Conservation (phyloP, 1,140 invertebrate genomes). For the Daktulosphaira vitifoliae region DNA sequence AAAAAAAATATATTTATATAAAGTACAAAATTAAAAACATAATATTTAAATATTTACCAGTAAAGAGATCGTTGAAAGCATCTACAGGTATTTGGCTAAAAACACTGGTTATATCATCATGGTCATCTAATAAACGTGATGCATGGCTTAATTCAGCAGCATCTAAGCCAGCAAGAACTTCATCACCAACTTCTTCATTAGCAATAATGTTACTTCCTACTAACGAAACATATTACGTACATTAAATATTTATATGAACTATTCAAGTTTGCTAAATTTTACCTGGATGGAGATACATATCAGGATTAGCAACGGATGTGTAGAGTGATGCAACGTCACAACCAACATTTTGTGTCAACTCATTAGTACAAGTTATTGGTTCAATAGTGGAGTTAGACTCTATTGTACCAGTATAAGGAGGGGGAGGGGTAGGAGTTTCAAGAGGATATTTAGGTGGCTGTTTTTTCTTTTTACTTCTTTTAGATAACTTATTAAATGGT, state of each 20-base stretch:
- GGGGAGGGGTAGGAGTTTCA: too few relatives aligned
- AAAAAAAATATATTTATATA: constrained; percentile 20
- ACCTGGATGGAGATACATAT: constrained; percentile 28
- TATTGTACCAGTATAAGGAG: constrained; percentile 7
- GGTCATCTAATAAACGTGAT: constrained; percentile 59
- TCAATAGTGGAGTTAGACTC: constrained; percentile 14
- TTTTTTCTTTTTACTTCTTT: constrained; percentile 61
- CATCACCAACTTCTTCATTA: constrained; percentile 40
- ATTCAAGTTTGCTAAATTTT: neutral
- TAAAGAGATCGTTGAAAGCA: constrained; percentile 84
- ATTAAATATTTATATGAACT: too few relatives aligned
- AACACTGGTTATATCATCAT: constrained; percentile 79
- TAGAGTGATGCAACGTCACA: constrained; percentile 25
- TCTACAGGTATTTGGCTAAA: constrained; percentile 81
- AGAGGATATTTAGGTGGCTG: constrained; percentile 11
- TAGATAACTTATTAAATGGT: constrained; percentile 55
- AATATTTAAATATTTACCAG: constrained; percentile 51
- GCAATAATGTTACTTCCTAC: constrained; percentile 28
- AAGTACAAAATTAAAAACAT: too few relatives aligned
- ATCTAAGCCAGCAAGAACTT: constrained; percentile 45
- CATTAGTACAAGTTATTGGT: constrained; percentile 20
- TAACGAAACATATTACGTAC: neutral
- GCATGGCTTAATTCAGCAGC: constrained; percentile 40
- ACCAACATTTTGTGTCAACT: constrained; percentile 16
- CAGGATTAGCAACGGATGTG: constrained; percentile 15